Evolutionary conservation across 2,113 vertebrate genomes (phyloP), one percentile per base, ranked within the genome.

Genomic region (Microcebus griseorufus): DNA sequence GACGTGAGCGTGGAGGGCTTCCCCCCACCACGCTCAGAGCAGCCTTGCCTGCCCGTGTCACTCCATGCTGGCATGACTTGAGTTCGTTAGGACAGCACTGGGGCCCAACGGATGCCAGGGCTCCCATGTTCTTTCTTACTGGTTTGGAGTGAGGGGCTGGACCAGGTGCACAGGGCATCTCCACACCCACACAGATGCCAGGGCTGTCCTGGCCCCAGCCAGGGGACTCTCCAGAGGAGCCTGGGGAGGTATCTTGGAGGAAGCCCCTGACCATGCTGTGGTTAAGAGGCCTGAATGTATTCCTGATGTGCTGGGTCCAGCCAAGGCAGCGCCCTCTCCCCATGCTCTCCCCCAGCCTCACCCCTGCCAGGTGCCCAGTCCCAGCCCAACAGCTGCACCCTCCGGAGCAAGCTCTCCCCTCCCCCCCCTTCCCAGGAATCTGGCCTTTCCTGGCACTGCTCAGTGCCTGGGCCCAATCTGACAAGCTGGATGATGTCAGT

Each of bases 311-410:
- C 51, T 9, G 25, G 34, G 53, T 42, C 34, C 5, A 22, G 60
- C 25, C 17, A 10, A 76, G 53, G 53, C 5, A 51, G n/a, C 9
- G 1, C 60, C 9, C 25, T 25, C 60, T 25, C 23, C n/a, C 79
- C 14, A 22, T 37, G 55, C 6, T 27, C 45, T 53, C 11, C 16
- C 69, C 39, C 11, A 34, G 23, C 65, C 9, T 39, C 13, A 1
- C n/a, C 23, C 25, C 9, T 27, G 37, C 12, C 1, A 6, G 70
- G 9, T 14, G 42, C 39, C 42, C 4, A 0, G 4, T 23, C 42
- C 55, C 7, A 64, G 45, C 29, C 29, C 62, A 64, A 23, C 9
- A 6, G 29, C 72, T 42, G 62, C 32, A 16, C 20, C 58, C 64
- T 64, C 34, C n/a, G 18, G 29, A 64, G 53, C n/a, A 72, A 53